Base-by-base conservation (phyloP, 2,113 vertebrate species). In the Theristicus caerulescens region DNA sequence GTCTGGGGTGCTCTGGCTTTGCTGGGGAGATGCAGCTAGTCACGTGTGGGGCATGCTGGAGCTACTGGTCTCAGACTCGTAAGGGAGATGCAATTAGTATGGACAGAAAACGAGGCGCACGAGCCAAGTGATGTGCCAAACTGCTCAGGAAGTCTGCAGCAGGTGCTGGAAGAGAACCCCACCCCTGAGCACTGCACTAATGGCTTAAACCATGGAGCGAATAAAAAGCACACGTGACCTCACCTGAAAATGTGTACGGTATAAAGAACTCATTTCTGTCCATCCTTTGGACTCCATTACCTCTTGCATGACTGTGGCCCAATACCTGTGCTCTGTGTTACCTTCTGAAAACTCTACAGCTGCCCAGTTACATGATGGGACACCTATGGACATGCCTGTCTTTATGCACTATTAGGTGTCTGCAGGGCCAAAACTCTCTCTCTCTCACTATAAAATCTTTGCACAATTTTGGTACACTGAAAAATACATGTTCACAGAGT, bases 71-170 rank as follows among this genome's bases (percentile, higher is more conserved):
- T 67, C 51, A 26, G 38, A 38, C 38, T 38, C 38, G 9, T 71
- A 29, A 38, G 87, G 51, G 22, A 82, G 15, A 59, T 51, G 51
- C 15, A 85, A 11, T 47, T 71, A 22, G 3, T 78, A 32, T 15
- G 19, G 72, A 70, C 13, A 54, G 31, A 24, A 76, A 58, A 66
- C 0, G 2, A 66, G 70, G 10, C 0, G 2, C n/a, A 9, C 0
- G 0, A 55, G 24, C 34, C n/a, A 67, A 11, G 32, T 22, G 38
- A 32, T 2, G 5, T 51, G 40, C 47, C 24, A 74, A 46, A 58
- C 40, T 18, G 16, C 29, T 46, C 16, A 24, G 44, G 40, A 90
- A 55, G 20, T 46, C 79, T 83, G 26, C 29, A 54, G 59, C 51
- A 71, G 59, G 25, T 0, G 0, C 52, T 81, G 32, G 42, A 40